Base-by-base conservation (phyloP, 2,797 vertebrate genomes). In the Hirundo rustica region DNA sequence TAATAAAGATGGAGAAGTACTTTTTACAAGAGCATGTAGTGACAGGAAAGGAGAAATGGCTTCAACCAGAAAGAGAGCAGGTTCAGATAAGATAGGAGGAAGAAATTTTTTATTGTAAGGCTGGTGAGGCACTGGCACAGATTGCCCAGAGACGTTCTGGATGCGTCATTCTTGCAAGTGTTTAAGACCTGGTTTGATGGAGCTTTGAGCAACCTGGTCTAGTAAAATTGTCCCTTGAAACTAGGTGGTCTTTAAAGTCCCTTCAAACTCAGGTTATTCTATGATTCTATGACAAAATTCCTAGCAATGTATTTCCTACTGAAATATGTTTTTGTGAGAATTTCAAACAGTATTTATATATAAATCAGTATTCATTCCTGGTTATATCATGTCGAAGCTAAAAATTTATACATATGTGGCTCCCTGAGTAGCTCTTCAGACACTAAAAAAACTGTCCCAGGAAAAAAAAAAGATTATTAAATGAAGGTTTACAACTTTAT, bases 391-490 rank as follows among this genome's bases (percentile, higher is more conserved):
- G 0, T 73, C 19, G 65, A 82, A 83, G 34, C 8, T 2, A 22
- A 88, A 78, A 72, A 16, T 5, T 9, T 76, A 48, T 23, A 66
- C 4, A 5, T 45, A 58, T 23, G 3, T 51, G 13, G 6, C 38
- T 83, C 26, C 6, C 21, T 70, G 68, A 47, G 16, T 58, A 7
- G 25, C 6, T 38, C 26, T 58, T 74, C 38, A 77, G 55, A 8
- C 16, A 54, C 40, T 32, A 2, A 57, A 89, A 89, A 83, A 88
- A 53, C 8, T 40, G 4, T 36, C 15, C 5, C 6, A 32, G 25
- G 3, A n/a, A 38, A 51, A 71, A 78, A n/a, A 0, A 1, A n/a
- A 25, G 3, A 53, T n/a, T 53, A 30, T 70, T 48, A 54, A 61
- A 81, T 7, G 7, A 74, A 5, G 0, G 5, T 17, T 68, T 55